Evolutionary conservation across 2,113 vertebrate species (phyloP).

Genomic region (Chamaea fasciata): DNA sequence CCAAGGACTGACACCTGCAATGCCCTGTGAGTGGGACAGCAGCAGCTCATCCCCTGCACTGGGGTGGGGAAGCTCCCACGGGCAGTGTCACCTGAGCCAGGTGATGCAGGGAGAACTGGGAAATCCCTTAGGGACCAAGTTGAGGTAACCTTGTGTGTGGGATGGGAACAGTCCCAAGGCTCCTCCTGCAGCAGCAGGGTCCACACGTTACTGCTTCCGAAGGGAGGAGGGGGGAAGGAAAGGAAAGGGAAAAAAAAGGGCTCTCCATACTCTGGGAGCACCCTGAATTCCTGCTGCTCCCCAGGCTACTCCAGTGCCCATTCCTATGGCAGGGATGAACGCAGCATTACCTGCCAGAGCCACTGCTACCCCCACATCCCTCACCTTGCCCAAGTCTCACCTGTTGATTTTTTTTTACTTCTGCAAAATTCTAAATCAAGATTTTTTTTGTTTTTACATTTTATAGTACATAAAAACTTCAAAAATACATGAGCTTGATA

Average conservation of each 20-base stretch:
- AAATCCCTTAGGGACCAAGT: neutral
- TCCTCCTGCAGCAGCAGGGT: neutral
- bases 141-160: neutral
- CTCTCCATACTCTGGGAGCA: neutral
- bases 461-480: slow-evolving; percentile 71
- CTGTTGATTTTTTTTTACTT: neutral
- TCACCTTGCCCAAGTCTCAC: neutral
- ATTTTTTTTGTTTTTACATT: slow-evolving; percentile 47
- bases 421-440: slow-evolving; percentile 46
- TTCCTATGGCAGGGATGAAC: neutral
- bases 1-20: neutral
- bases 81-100: neutral
- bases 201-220: neutral
- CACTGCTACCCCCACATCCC: neutral
- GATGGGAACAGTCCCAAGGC: neutral
- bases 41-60: neutral
- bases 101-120: neutral
- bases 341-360: neutral
- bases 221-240: neutral
- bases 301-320: neutral
- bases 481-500: slow-evolving; percentile 78
- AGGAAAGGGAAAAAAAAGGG: neutral
- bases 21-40: neutral
- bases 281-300: neutral
- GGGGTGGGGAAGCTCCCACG: neutral